Conservation (phyloP, 2,888 invertebrate species). For the Aspidapion aeneum region DNA sequence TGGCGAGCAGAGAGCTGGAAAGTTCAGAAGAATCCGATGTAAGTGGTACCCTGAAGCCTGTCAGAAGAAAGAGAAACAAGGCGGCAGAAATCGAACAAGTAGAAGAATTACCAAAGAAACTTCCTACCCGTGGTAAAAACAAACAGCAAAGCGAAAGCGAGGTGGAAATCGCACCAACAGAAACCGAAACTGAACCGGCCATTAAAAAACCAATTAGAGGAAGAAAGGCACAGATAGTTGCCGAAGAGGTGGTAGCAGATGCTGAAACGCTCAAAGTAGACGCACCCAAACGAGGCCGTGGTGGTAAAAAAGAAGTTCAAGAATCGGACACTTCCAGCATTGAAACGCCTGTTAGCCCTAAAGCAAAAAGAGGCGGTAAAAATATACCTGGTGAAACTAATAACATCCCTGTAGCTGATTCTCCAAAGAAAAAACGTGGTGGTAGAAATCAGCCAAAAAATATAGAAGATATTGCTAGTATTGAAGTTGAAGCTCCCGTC, state of each 20-base stretch:
- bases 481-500: neutral
- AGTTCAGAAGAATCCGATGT: neutral
- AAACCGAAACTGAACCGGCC: neutral
- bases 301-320: slow-evolving; percentile 4
- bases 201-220: slow-evolving; percentile 6
- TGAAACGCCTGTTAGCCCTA: neutral
- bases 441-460: neutral
- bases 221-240: slow-evolving; percentile 1
- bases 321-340: neutral
- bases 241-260: neutral
- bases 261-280: neutral
- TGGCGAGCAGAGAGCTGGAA: neutral
- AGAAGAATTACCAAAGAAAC: neutral
- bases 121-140: neutral
- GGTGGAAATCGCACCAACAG: neutral
- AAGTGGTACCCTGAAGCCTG: neutral
- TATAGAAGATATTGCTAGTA: no score
- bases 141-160: neutral
- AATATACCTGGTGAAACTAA: no score
- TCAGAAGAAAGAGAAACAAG: neutral
- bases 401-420: no score
- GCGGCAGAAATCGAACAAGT: neutral
- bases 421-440: no score
- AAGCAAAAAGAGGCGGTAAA: no score
- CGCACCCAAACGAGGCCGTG: neutral